phyloP scores from a whole-genome alignment of 2,113 vertebrate species.

The Girardinichthys multiradiatus region DNA sequence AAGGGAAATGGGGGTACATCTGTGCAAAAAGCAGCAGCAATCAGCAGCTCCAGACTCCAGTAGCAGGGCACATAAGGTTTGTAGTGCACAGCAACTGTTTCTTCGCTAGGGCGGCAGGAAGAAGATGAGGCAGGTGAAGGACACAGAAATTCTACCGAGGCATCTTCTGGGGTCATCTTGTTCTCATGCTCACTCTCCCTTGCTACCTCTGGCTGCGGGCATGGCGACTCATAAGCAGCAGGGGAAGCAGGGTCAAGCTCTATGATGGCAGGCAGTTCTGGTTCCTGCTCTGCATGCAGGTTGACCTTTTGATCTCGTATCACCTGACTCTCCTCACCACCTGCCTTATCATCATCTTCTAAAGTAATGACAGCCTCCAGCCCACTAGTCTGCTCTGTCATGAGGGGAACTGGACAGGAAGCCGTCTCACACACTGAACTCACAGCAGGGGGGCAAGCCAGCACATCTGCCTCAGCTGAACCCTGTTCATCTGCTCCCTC shows the following conservation, averaged over 20 bases:
- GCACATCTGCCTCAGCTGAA: constrained; percentile 62
- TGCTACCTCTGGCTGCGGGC: constrained; percentile 11
- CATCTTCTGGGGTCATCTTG: constrained; percentile 33
- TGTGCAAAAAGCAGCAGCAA: constrained; percentile 88
- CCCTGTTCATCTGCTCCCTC: constrained; percentile 56
- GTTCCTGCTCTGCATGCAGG: constrained; percentile 46
- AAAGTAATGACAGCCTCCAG: constrained; percentile 67
- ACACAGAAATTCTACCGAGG: constrained; percentile 52
- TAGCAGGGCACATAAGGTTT: constrained; percentile 75
- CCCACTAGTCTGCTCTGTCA: constrained; percentile 59
- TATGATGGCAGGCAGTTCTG: constrained; percentile 51
- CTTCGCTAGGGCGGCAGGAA: constrained; percentile 26
- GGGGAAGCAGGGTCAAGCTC: constrained; percentile 61
- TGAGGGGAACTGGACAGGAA: constrained; percentile 60
- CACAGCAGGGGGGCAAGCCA: constrained; percentile 67
- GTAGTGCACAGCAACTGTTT: constrained; percentile 25
- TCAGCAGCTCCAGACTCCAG: constrained; percentile 90
- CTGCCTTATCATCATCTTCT: constrained; percentile 63
- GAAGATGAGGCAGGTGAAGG: constrained; percentile 49
- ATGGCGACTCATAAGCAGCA: constrained; percentile 21
- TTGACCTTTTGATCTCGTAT: constrained; percentile 62
- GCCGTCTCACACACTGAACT: constrained; percentile 60
- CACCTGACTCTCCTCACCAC: constrained; percentile 49
- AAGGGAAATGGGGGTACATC: constrained; percentile 79
- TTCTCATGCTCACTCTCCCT: constrained; percentile 39